A percentile compares a stretch with the other conserved stretches of the same genome.
phyloP scores from a whole-genome alignment of 2,888 invertebrate species.

The Tortricodes alternella region DNA sequence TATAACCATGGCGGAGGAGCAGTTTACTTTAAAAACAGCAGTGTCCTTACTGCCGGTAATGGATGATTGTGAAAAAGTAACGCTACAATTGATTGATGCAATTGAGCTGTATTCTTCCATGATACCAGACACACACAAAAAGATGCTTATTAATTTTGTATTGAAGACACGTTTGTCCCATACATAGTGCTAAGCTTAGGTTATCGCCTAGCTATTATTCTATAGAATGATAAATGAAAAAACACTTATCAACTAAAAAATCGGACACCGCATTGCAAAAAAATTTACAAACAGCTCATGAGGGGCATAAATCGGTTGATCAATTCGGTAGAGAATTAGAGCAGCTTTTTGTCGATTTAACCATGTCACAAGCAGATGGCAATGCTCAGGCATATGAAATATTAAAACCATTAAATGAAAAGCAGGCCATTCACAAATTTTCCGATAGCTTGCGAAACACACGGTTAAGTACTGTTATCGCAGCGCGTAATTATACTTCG shows the following conservation, averaged over 20 bases:
- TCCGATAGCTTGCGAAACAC: not conserved
- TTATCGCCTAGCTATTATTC: no score
- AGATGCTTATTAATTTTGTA: no score
- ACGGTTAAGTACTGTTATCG: not conserved
- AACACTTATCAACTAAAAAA: conserved; percentile 5
- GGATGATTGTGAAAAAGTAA: no score
- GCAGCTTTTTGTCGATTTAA: not conserved
- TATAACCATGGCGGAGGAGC: no score
- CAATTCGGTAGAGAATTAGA: not conserved
- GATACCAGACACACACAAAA: no score
- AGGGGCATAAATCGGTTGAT: not conserved
- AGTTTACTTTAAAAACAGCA: no score
- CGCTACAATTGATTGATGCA: no score
- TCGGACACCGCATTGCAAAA: conserved; percentile 7
- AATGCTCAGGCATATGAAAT: not conserved
- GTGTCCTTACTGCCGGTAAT: no score
- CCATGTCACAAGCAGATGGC: not conserved
- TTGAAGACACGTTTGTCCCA: no score
- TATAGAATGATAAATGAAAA: no score
- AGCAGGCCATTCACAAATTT: not conserved
- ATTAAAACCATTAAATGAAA: not conserved
- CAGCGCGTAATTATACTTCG: not conserved
- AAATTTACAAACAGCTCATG: not conserved
- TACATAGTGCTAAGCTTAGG: no score
- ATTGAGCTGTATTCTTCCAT: no score